Evolutionary conservation across 1,140 invertebrate species (phyloP).

Genomic region (Drosophila nasuta): DNA sequence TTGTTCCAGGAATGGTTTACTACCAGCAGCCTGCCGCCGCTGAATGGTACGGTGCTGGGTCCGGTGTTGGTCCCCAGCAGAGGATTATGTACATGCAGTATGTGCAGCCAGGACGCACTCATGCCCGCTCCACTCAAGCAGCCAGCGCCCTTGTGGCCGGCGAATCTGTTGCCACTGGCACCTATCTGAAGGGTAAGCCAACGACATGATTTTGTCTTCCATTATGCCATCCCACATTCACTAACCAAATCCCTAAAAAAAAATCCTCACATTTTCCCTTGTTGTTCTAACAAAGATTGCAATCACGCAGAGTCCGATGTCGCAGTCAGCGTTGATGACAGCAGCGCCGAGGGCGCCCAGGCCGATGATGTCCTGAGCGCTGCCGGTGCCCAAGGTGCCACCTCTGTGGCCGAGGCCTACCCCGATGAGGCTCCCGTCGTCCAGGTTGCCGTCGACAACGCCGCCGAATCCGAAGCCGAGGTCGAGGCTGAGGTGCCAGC

Average conservation of each 20-base stretch:
- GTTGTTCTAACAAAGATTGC: conserved; percentile 78
- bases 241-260: conserved; percentile 45
- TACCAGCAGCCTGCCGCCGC: conserved; percentile 74
- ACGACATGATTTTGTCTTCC: neutral
- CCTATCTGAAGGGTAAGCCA: conserved; percentile 79
- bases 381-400: conserved; percentile 70
- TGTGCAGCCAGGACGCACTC: conserved; percentile 71
- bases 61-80: conserved; percentile 64
- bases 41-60: conserved; percentile 61
- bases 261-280: conserved; percentile 5
- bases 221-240: neutral
- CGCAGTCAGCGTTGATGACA: conserved; percentile 42
- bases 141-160: conserved; percentile 80
- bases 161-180: conserved; percentile 80
- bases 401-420: conserved; percentile 80
- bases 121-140: conserved; percentile 77
- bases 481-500: conserved; percentile 36
- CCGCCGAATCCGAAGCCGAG: conserved; percentile 45
- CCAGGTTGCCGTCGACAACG: conserved; percentile 57
- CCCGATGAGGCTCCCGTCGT: conserved; percentile 71
- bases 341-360: conserved; percentile 54
- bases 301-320: conserved; percentile 78
- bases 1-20: conserved; percentile 83
- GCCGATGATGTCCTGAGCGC: conserved; percentile 68
- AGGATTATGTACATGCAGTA: conserved; percentile 84